Evolutionary conservation across 2,797 vertebrate species (phyloP), one percentile per base, ranked within the genome.

Genomic region (Acanthurus lineatus): DNA sequence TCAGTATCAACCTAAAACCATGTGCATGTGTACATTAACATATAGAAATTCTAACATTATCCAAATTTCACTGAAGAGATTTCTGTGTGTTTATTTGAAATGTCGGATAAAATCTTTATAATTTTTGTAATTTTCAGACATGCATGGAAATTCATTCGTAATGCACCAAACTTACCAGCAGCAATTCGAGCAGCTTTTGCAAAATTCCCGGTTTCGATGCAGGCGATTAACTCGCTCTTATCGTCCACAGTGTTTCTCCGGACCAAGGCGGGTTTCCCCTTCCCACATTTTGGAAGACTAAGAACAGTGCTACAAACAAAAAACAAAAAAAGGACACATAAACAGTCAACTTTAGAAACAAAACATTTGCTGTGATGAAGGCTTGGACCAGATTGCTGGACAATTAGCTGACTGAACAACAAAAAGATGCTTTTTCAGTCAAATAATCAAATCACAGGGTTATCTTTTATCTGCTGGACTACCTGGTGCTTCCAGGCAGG

Each of bases 191-290:
- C 97, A 4, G 98, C 98, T 95, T 97, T 98, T 85, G 98, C 97
- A 71, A 99, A 99, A 89, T 99, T 98, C 59, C 97, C 97, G 0
- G 95, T 99, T 93, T 99, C 97, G 32, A 99, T 99, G 82, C 98
- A 99, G 57, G 98, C 97, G 71, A 99, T 98, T 59, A 99, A 93
- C 81, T 99, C 96, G 51, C 95, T 98, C 90, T 98, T 96, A 92
- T 99, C 97, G 59, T 99, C 98, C 88, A 98, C 94, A 3, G 98
- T 97, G 92, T 96, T 98, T 85, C 98, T 96, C 77, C 98, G 96
- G 79, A 98, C 97, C 69, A 99, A 94, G 16, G 98, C 98, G 0
- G 98, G 98, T 90, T 99, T 99, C 64, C 98, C 98, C 69, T 97
- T 98, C 42, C 98, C 98, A 75, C 98, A 99, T 88, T 96, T 98